Base-by-base conservation (phyloP, 2,113 vertebrate species). In the Hirundichthys speculiger region DNA sequence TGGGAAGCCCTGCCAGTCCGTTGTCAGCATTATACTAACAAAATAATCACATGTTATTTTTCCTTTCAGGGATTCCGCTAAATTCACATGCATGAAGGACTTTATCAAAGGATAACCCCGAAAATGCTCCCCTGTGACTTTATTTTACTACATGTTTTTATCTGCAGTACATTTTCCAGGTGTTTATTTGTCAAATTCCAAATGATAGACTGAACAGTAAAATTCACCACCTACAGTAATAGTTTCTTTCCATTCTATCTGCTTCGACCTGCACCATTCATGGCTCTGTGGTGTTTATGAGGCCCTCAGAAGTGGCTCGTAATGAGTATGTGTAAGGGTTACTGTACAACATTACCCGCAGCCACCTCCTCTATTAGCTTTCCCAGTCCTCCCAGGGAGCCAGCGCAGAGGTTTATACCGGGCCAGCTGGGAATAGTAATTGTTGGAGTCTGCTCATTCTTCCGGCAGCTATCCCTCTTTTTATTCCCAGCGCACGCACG, bases 241-340 rank as follows among this genome's bases (percentile, higher is more conserved):
- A 55, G 27, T 51, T 73, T 25, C 51, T 68, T 75, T 75, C 56
- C 67, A 21, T 64, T 64, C 54, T 34, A 3, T 50, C 56, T 54
- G 55, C 54, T 55, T 54, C 10, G 10, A 57, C 78, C 82, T 84
- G 82, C 79, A 69, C 72, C 69, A 38, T 71, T 69, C 71, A 56
- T 60, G 73, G 64, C 86, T 88, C 61, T 52, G 80, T 82, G 77
- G 90, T 91, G 92, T 93, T 92, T 91, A 91, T 75, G 88, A 89
- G 88, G 51, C 72, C 86, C 75, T 91, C 81, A 89, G 89, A 91
- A 91, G 86, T 79, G 79, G 73, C 69, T 74, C 75, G 80, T 90
- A 89, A 91, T 89, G 87, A 92, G 84, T 86, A 47, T 72, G 85
- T 81, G 82, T 81, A 56, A 85, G 86, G 84, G 84, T 90, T 86